Evolutionary conservation across 2,797 vertebrate genomes (phyloP).

Genomic region (Argya squamiceps): DNA sequence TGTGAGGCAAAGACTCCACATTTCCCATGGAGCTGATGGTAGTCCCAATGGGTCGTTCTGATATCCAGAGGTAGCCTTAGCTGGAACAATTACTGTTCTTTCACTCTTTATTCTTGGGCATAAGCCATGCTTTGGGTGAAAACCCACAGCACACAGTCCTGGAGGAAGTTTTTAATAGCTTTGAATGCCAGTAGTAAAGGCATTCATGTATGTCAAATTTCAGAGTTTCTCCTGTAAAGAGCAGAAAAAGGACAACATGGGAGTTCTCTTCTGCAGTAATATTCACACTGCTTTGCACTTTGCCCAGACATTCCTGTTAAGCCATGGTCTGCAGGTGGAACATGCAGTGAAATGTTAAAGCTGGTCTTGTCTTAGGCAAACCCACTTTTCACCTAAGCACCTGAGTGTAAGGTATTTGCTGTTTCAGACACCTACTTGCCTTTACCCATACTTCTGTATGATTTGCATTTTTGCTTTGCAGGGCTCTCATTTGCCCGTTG

Average conservation of each 20-base stretch:
- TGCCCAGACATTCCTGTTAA: not conserved
- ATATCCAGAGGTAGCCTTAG: not conserved
- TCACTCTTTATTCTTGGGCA: not conserved
- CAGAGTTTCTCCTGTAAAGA: not conserved
- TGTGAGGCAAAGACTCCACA: not conserved
- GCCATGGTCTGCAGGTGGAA: not conserved
- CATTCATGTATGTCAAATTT: not conserved
- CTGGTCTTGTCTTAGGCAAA: not conserved
- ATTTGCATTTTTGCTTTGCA: not conserved
- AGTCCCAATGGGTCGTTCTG: not conserved
- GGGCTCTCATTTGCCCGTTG: not conserved
- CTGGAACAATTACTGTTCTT: not conserved
- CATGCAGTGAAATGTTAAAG: not conserved
- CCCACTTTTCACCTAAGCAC: not conserved
- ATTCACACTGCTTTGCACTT: not conserved
- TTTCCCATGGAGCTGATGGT: not conserved
- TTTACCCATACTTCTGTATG: not conserved
- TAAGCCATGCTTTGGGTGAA: not conserved
- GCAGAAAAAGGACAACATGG: not conserved
- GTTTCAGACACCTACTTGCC: not conserved
- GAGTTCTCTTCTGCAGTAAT: not conserved
- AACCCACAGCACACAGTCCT: not conserved
- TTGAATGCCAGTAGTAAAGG: not conserved
- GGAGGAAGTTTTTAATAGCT: not conserved
- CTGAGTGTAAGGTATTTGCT: not conserved